A percentile compares a stretch with the other conserved stretches of the same genome.
These are phyloP conservation scores for Platynereis dumerilii DNA, from an alignment of 2,888 invertebrate genomes.

Conservation along the genomic window DNA sequence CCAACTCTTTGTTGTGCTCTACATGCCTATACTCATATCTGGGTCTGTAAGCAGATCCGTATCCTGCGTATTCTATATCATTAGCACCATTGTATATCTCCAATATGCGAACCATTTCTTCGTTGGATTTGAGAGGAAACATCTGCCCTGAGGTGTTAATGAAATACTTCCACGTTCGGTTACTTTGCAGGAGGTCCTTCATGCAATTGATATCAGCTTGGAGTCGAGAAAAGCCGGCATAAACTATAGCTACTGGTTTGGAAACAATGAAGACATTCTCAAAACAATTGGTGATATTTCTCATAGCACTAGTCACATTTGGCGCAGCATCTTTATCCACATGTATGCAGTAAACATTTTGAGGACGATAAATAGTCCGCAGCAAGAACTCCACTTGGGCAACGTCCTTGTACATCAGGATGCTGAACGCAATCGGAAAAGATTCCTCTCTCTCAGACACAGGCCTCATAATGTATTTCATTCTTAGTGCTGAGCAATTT, in stretches of 20 bases:
- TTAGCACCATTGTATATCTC: conserved; percentile 51
- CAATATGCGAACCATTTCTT: conserved; percentile 51
- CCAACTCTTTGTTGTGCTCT: not conserved
- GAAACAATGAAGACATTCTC: conserved; percentile 47
- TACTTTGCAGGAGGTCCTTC: conserved; percentile 26
- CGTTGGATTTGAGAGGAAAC: conserved; percentile 55
- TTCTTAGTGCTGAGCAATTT: not conserved
- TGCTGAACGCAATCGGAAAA: not conserved
- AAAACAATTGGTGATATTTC: conserved; percentile 41
- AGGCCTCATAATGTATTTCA: not conserved
- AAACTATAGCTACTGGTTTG: conserved; percentile 48
- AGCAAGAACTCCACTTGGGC: conserved; percentile 42
- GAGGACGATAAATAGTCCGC: conserved; percentile 47
- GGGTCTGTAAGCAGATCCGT: not conserved
- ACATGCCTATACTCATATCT: not conserved
- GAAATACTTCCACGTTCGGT: conserved; percentile 53
- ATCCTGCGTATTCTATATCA: conserved; percentile 42
- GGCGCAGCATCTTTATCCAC: conserved; percentile 42
- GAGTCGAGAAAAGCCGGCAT: conserved; percentile 42
- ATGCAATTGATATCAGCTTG: conserved; percentile 48
- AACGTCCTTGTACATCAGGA: not conserved
- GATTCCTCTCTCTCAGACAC: not conserved
- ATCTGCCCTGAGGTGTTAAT: conserved; percentile 57
- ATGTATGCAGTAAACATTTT: conserved; percentile 53
- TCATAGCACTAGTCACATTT: conserved; percentile 30